Base-by-base conservation (phyloP, 2,888 invertebrate genomes). In the Gymnoscelis rufifasciata region DNA sequence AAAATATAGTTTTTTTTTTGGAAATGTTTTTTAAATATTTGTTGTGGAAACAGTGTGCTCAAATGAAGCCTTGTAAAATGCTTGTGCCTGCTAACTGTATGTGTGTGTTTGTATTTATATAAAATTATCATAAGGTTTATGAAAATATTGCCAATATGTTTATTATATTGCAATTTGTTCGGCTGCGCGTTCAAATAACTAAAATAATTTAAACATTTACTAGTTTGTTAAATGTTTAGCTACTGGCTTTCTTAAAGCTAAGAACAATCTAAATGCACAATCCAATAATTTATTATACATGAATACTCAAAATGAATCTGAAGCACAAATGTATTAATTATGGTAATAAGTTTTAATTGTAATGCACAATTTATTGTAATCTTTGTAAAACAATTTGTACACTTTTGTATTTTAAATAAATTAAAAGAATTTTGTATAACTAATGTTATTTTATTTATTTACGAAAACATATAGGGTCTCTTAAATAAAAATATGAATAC, bases 401-500 rank as follows among this genome's bases (percentile, higher is more conserved):
- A 80, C 78, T 78, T 81, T 80, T 78, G 77, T 81, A 81, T 78
- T 81, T 76, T 70, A 67, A 74, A 80, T 78, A 75, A 78, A 74
- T 50, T 42, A 59, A 74, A 70, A 76, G 76, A 71, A 67, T 68
- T 74, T 72, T 64, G 60, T 59, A 60, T n/a, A 24, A 30, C 29
- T 43, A n/a, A n/a, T n/a, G 57, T 60, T 57, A 50, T 64, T 59
- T 62, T 56, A 47, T 53, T 52, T 19, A 19, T 19, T 19, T 19
- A 19, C 2, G 19, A 3, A 19, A 3, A 19, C 5, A 19, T 3
- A 19, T 19, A 3, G 2, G 2, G 5, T 5, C 19, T 19, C 2
- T 3, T 19, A 19, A 19, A n/a, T n/a, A n/a, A n/a, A n/a, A n/a
- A n/a, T n/a, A n/a, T n/a, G n/a, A n/a, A n/a, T n/a, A n/a, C n/a